Evolutionary conservation across 2,797 vertebrate species (phyloP), one percentile per base, ranked within the genome.

Genomic region (Bradypodion ventrale): DNA sequence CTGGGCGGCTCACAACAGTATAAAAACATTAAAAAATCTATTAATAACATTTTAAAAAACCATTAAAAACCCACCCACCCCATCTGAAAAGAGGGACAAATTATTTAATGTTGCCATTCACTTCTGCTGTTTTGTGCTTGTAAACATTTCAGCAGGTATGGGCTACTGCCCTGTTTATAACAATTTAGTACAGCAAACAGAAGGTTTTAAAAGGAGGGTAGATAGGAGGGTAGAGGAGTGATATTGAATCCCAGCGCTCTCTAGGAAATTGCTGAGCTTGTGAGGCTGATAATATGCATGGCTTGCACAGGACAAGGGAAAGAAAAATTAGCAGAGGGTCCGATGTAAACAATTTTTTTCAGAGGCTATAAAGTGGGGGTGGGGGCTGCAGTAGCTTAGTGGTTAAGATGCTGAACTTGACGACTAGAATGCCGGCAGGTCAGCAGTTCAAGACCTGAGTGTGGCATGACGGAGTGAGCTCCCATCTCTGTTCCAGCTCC

Each of bases 261-360:
- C 42, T 40, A 40, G 9, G 70, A 79, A 69, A 19, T 40, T 29
- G 56, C 46, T 80, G 6, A 5, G 0, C n/a, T 27, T 3, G 0
- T 8, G 35, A 13, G 4, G 82, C 42, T 23, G 0, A 59, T 10
- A 12, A 80, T 35, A 3, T 40, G 40, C 7, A 52, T 78, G 2
- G 37, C 9, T 37, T 21, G 10, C 49, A 49, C 2, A 0, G 8
- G 4, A 0, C 19, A 21, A 0, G 5, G 2, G 0, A 23, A 12
- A 12, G 23, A 25, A 21, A 65, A 65, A 66, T n/a, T 52, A 52
- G 44, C 59, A 5, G 3, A 16, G 0, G 0, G 3, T 0, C 59
- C 35, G 13, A 4, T 29, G 37, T 60, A 27, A 12, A 44, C 21
- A 40, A 4, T 7, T 21, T 23, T 42, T 29, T 44, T 73, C 52